These are phyloP conservation scores for Scomberomorus guttatus DNA, from an alignment of 2,797 vertebrate species.

Conservation along the genomic window DNA sequence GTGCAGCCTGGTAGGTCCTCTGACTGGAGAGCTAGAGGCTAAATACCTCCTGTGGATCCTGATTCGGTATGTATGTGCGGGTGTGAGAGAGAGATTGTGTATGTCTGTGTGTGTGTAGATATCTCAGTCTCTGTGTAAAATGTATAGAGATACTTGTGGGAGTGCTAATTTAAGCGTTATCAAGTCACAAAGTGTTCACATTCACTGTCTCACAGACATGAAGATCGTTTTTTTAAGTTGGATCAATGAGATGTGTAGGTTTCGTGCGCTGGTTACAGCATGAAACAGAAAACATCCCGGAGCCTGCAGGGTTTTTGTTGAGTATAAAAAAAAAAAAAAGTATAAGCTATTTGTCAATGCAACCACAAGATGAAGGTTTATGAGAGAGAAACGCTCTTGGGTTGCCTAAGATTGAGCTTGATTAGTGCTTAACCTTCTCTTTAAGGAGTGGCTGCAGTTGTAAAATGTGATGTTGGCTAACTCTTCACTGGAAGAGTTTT, in stretches of 20 bases:
- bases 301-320: constrained; percentile 1
- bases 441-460: background rate
- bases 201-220: background rate
- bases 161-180: constrained; percentile 18
- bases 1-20: constrained; percentile 68
- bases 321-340: background rate
- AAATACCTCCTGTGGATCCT: constrained; percentile 48
- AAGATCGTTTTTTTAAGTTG: background rate
- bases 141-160: background rate
- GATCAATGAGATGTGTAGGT: background rate
- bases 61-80: constrained; percentile 5
- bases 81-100: background rate
- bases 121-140: background rate
- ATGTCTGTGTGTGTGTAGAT: constrained; percentile 1
- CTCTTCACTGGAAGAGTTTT: background rate
- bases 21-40: constrained; percentile 40
- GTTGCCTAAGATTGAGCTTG: constrained; percentile 4
- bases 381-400: background rate
- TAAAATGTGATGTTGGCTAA: background rate
- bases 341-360: background rate
- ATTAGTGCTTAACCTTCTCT: background rate
- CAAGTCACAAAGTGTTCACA: constrained; percentile 20
- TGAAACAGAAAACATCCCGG: background rate
- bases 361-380: constrained; percentile 19
- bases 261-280: background rate